Base-by-base conservation (phyloP, 1,140 invertebrate genomes). In the Lepidurus couesii region DNA sequence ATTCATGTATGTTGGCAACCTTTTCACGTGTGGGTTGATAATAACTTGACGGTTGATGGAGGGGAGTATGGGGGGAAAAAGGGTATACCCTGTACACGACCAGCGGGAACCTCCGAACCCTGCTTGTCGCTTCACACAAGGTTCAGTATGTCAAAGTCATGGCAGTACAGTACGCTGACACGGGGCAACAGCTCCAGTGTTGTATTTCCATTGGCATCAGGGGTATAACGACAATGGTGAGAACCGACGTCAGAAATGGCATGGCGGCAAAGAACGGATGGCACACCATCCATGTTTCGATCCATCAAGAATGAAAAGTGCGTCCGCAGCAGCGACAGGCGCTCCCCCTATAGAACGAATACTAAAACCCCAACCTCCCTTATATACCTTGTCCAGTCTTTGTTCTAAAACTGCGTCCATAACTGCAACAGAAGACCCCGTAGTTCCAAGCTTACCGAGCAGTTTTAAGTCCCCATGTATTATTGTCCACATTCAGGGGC, bases 1-100 rank as follows among this genome's bases (percentile, higher is more conserved):
- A 65, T 65, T 9, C 53, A 65, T 65, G 53, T 65, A 65, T 65
- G 53, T 65, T 65, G 53, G 53, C 53, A 65, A 21, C 53, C 53
- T 65, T 65, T 65, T 65, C 53, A 65, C 53, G 21, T 65, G 21
- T 65, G 53, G 53, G 53, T 65, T 65, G 53, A 65, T 65, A 34
- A 34, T 34, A 16, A 65, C 9, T 65, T 65, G 53, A 65, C 8
- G 53, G 53, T 13, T 21, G 21, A 65, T 16, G 16, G 13, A 21
- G 4, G 13, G 53, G 53, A 65, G 21, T 7, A 16, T 13, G 53
- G 53, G 21, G 13, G 6, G 9, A 16, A 65, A 65, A 13, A 21
- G 53, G 53, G 53, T 65, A 65, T 65, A 65, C 10, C 45, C 45
- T 11, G 10, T 47, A 16, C 3, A 47, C 8, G 16, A 65, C 13